phyloP scores from a whole-genome alignment of 1,140 invertebrate species.

The Drosophila parvula region DNA sequence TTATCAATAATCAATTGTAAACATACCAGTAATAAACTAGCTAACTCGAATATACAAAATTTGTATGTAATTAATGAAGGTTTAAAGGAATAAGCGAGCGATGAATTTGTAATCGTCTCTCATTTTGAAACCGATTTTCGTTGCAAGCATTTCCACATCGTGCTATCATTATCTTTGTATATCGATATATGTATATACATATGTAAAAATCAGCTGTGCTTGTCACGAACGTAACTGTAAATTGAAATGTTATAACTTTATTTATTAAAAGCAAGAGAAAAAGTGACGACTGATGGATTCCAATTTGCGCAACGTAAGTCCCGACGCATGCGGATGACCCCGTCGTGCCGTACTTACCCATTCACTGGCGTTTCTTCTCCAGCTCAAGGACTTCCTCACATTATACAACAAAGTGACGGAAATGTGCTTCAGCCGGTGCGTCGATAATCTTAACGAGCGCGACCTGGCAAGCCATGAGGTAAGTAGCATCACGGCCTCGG shows the following conservation, averaged over 20 bases:
- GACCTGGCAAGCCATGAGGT: conserved; percentile 89
- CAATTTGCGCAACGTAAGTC: conserved; percentile 70
- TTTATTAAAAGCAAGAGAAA: conserved; percentile 4
- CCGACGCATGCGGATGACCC: no score
- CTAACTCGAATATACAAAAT: no score
- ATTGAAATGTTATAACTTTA: conserved; percentile 32
- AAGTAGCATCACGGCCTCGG: conserved; percentile 20
- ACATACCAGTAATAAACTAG: no score
- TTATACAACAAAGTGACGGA: conserved; percentile 95
- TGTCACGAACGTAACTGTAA: conserved; percentile 9
- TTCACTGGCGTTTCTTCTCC: conserved; percentile 5
- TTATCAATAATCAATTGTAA: no score
- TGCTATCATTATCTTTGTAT: neutral
- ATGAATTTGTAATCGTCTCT: neutral
- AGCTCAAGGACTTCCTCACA: conserved; percentile 93
- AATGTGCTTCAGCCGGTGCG: conserved; percentile 92
- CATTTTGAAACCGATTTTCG: conserved; percentile 3
- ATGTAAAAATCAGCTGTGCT: conserved; percentile 19
- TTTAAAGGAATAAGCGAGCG: no score
- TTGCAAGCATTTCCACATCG: no score
- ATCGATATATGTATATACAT: neutral
- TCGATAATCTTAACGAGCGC: conserved; percentile 93
- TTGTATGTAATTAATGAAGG: no score
- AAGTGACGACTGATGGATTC: conserved; percentile 54
- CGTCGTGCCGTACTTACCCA: neutral